A percentile compares a stretch with the other conserved stretches of the same genome.
These are phyloP conservation scores for Thyatira batis DNA, from an alignment of 2,888 invertebrate genomes.

Conservation along the genomic window DNA sequence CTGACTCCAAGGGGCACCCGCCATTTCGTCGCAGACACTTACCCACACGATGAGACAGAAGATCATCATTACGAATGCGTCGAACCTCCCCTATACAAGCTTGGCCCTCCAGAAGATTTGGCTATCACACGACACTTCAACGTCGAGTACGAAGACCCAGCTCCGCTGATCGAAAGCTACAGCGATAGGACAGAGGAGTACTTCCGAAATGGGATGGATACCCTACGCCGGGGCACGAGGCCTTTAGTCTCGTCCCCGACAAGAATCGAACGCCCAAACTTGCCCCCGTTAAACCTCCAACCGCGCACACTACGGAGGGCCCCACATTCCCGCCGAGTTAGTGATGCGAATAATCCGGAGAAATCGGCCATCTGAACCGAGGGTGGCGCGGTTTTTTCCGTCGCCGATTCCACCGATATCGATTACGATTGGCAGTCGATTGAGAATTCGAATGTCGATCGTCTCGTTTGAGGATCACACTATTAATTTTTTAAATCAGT, in stretches of 20 bases:
- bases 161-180: conserved; percentile 88
- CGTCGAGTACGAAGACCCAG: conserved; percentile 91
- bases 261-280: conserved; percentile 90
- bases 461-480: conserved; percentile 63
- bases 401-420: conserved; percentile 75
- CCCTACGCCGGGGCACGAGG: conserved; percentile 77
- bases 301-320: conserved; percentile 77
- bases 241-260: conserved; percentile 91
- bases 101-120: conserved; percentile 73
- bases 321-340: conserved; percentile 75
- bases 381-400: conserved; percentile 78
- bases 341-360: conserved; percentile 73
- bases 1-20: conserved; percentile 91
- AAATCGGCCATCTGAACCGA: conserved; percentile 80
- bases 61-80: conserved; percentile 88
- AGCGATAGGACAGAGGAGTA: conserved; percentile 78
- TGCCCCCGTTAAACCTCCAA: conserved; percentile 89
- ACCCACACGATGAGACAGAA: conserved; percentile 84
- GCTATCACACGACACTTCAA: conserved; percentile 89
- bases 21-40: conserved; percentile 87
- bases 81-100: conserved; percentile 80
- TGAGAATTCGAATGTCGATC: conserved; percentile 65
- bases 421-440: conserved; percentile 71
- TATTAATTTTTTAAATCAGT: conserved; percentile 8
- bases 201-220: conserved; percentile 72